These are phyloP conservation scores for Plemyria rubiginata DNA, from an alignment of 2,888 invertebrate genomes.

Conservation along the genomic window DNA sequence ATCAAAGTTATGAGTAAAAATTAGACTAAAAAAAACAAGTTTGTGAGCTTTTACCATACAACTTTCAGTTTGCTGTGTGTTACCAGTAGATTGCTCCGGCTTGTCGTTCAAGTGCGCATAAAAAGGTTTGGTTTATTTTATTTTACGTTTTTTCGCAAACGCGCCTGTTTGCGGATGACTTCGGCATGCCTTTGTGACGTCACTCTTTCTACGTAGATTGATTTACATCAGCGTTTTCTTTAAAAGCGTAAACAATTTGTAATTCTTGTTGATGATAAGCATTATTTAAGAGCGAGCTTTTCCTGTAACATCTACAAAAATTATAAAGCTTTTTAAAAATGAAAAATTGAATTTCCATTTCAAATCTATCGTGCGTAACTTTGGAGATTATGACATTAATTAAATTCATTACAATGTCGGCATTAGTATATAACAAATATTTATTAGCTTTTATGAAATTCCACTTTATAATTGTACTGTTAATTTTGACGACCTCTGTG, in stretches of 20 bases:
- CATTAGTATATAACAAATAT: no score
- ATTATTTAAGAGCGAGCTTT: neutral
- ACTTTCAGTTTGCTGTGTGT: slow-evolving; percentile 43
- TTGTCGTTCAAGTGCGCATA: slow-evolving; percentile 64
- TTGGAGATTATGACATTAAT: no score
- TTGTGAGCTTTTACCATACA: slow-evolving; percentile 9
- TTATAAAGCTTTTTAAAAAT: no score
- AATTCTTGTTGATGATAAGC: slow-evolving; percentile 20
- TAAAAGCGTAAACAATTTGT: slow-evolving; percentile 29
- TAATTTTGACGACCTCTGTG: no score
- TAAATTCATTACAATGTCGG: no score
- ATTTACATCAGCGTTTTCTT: slow-evolving; percentile 39
- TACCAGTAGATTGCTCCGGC: slow-evolving; percentile 64
- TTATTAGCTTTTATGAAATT: no score
- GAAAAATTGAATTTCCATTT: no score
- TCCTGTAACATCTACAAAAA: neutral
- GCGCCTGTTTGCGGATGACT: slow-evolving; percentile 48
- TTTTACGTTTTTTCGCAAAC: slow-evolving; percentile 39
- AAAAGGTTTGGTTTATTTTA: slow-evolving; percentile 59
- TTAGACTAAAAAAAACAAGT: no score
- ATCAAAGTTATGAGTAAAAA: no score
- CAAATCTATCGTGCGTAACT: no score
- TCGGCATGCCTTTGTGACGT: slow-evolving; percentile 58
- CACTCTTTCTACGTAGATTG: slow-evolving; percentile 41
- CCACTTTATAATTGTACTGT: no score